Evolutionary conservation across 2,888 invertebrate genomes (phyloP).

Genomic region (Spodoptera picta): DNA sequence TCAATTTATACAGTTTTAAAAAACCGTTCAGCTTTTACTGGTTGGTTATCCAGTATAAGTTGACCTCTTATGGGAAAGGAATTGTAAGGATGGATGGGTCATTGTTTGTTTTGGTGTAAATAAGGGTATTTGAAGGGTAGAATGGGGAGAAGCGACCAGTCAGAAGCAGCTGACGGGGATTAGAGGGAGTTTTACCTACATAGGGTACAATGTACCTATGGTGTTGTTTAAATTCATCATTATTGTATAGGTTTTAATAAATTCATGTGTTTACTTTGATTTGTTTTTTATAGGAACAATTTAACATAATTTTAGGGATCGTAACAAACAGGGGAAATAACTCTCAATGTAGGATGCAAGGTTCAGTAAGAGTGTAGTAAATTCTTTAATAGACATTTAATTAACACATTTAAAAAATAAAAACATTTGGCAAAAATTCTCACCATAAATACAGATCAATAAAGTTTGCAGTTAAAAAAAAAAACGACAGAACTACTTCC

Average conservation of each 20-base stretch:
- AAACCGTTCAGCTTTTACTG: conserved; percentile 27
- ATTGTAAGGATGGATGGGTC: conserved; percentile 62
- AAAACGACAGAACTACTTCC: conserved; percentile 49
- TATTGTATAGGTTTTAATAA: conserved; percentile 46
- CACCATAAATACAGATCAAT: conserved; percentile 4
- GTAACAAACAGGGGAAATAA: neutral
- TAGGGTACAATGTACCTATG: conserved; percentile 73
- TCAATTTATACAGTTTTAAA: conserved; percentile 22
- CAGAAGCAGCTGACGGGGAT: conserved; percentile 87
- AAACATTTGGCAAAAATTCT: too few species aligned
- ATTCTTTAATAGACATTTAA: too few species aligned
- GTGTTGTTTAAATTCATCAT: conserved; percentile 52
- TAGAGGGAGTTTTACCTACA: conserved; percentile 85
- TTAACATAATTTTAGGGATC: neutral
- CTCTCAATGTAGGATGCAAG: neutral
- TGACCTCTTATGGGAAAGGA: conserved; percentile 63
- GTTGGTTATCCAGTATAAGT: conserved; percentile 60
- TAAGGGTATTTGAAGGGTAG: conserved; percentile 71
- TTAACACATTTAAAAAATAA: too few species aligned
- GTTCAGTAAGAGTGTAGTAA: neutral
- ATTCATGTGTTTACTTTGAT: conserved; percentile 48
- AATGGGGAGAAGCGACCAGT: conserved; percentile 78
- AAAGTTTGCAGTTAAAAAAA: conserved; percentile 8
- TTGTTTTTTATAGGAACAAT: conserved; percentile 31
- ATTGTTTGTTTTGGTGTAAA: conserved; percentile 67